Evolutionary conservation across 2,797 vertebrate species (phyloP).

Genomic region (Tenualosa ilisha): DNA sequence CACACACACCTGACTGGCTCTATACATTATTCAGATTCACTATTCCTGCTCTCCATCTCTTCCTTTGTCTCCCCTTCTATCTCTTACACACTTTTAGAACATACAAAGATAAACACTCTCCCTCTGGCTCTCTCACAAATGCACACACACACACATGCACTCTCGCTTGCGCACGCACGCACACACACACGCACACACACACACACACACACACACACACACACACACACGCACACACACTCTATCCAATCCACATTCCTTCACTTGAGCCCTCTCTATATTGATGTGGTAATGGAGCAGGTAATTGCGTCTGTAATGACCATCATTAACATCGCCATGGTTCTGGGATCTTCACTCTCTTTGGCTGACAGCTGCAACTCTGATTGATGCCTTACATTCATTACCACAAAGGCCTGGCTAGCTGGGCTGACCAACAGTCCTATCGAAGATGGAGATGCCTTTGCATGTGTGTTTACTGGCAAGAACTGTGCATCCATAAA

Average conservation of each 20-base stretch:
- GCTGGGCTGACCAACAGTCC: not conserved
- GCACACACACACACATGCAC: not conserved
- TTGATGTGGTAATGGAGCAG: not conserved
- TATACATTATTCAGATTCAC: not conserved
- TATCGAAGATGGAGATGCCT: not conserved
- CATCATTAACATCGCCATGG: constrained; percentile 36
- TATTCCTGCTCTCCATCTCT: not conserved
- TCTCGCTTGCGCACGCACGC: not conserved
- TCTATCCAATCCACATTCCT: not conserved
- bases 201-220: constrained; percentile 1
- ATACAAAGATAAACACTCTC: not conserved
- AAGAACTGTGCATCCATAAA: not conserved
- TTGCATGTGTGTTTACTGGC: not conserved
- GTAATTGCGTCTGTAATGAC: constrained; percentile 34
- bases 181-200: not conserved
- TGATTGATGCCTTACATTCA: constrained; percentile 41
- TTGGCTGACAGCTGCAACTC: constrained; percentile 26
- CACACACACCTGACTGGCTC: not conserved
- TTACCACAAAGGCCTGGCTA: constrained; percentile 27
- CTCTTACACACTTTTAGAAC: not conserved
- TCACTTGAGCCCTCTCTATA: not conserved
- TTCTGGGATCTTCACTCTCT: constrained; percentile 25
- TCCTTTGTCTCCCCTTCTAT: too few species aligned
- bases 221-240: not conserved
- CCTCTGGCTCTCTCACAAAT: not conserved